Base-by-base conservation (phyloP, 2,888 invertebrate genomes). In the Athalia cordata region DNA sequence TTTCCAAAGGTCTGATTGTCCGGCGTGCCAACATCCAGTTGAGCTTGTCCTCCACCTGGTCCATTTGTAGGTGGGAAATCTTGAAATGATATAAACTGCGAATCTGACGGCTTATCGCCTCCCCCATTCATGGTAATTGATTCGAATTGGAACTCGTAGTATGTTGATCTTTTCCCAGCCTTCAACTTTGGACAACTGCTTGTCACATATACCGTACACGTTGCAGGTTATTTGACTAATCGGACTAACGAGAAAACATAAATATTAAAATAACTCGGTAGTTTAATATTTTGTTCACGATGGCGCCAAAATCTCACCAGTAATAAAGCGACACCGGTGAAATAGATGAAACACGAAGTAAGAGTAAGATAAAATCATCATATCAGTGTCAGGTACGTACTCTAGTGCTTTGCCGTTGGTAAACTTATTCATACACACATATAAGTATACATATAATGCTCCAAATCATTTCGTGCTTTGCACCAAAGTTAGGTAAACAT, bases 21-120 rank as follows among this genome's bases (percentile, higher is more conserved):
- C 88, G 94, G 87, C 70, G 94, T 92, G 83, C 93, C 94, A 77
- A 94, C 92, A 86, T 94, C 94, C 81, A 94, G 92, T 85, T 94
- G 92, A 59, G 94, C 94, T 83, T 93, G 93, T n/a, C 92, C 91
- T 77, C 91, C 91, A 80, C 92, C 92, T 79, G 84, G 81, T 45
- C 90, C 90, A 81, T 91, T 91, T 49, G 91, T 89, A 8, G 93
- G 93, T 47, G 94, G 93, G 89, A 93, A 95, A 86, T 95, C 95
- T 89, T 95, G 95, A 85, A 95, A 95, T 80, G 94, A 94, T 80
- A 95, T 87, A 77, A 89, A 89, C 47, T 87, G 89, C 4, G 86
- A 80, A 72, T 86, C 84, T 59, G 79, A 70, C 6, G 81, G 57
- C 67, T 79, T 84, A 6, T 80, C 68, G 9, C 83, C 83, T 80